Base-by-base conservation (phyloP, 1,140 invertebrate genomes). In the Drosophila ercepeae region DNA sequence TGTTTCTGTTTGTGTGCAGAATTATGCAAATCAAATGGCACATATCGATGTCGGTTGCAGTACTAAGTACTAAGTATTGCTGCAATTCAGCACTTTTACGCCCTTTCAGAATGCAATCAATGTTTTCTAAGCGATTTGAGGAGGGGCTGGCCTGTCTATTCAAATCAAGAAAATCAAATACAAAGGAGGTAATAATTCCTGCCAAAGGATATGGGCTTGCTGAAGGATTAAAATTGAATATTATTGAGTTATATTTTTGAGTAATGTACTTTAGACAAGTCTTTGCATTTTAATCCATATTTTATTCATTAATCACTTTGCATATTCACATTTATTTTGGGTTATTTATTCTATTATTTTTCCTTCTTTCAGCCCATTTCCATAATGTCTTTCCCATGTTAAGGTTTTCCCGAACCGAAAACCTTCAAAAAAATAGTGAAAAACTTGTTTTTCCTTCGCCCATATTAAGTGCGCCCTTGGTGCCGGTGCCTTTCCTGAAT, bases 11-110 rank as follows among this genome's bases (percentile, higher is more conserved):
- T 73, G 61, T 67, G 54, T 69, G 76, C 76, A 55, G 77, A 73
- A 81, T 86, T 86, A 86, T 86, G 82, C 82, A 86, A 86, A 86
- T 86, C 81, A 86, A 86, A 86, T 88, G 73, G 76, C 76, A 88
- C 67, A 81, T 86, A 86, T 86, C 76, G 68, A 69, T 86, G 82
- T 86, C 82, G 78, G 64, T 77, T 86, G 81, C 81, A 86, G 76
- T 86, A 88, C 81, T 88, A n/a, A n/a, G n/a, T n/a, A n/a, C n/a
- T n/a, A n/a, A n/a, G n/a, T n/a, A 86, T 86, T 86, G 82, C 76
- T 81, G 79, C 81, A 86, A 83, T 79, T 84, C 75, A 86, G 76
- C 81, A 86, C 27, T 67, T 83, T 72, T 63, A 59, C 46, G 50
- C 63, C 64, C 55, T 61, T 63, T 61, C 50, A 64, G 53, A 68